Conservation (phyloP, 2,113 vertebrate species). For the Ictalurus furcatus region DNA sequence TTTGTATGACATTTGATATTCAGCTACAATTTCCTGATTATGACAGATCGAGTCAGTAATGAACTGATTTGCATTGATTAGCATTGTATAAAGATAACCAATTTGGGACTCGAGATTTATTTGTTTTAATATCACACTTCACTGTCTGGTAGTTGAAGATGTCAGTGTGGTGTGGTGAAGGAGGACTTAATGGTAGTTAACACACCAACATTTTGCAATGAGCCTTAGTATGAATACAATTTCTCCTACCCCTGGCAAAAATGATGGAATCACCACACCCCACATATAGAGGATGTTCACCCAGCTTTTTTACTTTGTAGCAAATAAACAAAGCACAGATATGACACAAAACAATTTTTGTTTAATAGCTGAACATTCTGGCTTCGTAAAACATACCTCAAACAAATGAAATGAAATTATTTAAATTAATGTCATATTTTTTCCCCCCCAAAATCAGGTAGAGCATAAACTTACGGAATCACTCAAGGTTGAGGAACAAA, state of each 20-base stretch:
- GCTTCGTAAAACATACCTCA: no score
- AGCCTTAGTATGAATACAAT: background rate
- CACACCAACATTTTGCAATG: background rate
- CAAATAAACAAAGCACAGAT: no score
- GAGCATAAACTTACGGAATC: no score
- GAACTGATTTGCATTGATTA: constrained; percentile 6
- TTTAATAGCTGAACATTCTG: no score
- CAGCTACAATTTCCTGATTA: background rate
- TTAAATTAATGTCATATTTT: no score
- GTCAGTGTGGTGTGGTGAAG: background rate
- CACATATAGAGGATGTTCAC: no score
- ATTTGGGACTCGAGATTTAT: background rate
- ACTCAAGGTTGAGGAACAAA: no score
- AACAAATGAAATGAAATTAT: no score
- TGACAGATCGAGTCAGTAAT: background rate
- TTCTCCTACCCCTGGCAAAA: background rate
- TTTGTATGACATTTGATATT: background rate
- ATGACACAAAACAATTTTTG: no score
- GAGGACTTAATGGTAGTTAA: background rate
- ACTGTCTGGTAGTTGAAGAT: background rate
- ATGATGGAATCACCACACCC: no score
- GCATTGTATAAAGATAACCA: background rate
- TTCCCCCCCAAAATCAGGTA: no score
- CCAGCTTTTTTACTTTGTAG: no score
- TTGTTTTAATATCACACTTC: background rate